These are phyloP conservation scores for Penaeus japonicus DNA, from an alignment of 1,140 invertebrate species.

Conservation along the genomic window DNA sequence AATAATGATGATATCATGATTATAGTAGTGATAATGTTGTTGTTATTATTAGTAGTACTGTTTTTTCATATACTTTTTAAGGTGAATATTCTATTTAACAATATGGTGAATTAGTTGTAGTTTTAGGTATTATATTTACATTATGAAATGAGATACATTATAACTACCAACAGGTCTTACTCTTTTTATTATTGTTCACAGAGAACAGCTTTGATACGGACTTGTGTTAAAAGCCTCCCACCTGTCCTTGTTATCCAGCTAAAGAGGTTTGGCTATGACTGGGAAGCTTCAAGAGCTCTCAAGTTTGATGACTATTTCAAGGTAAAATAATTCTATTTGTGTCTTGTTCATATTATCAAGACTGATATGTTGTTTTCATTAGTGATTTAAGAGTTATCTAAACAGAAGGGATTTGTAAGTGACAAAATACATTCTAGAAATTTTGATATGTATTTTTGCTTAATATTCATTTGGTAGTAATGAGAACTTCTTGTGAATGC, in stretches of 20 bases:
- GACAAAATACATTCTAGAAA: background rate
- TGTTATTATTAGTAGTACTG: no score
- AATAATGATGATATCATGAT: no score
- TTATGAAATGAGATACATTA: no score
- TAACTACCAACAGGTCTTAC: no score
- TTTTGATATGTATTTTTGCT: background rate
- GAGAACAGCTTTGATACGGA: constrained; percentile 69
- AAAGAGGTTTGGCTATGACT: constrained; percentile 73
- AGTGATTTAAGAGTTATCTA: background rate
- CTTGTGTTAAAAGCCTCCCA: constrained; percentile 71
- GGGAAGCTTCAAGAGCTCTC: constrained; percentile 71
- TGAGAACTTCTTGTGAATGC: background rate
- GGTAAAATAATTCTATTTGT: constrained; percentile 47
- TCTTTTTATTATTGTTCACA: constrained; percentile 50
- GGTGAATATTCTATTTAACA: no score
- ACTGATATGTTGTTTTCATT: background rate
- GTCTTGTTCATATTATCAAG: no score
- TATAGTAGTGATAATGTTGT: no score
- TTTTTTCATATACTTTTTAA: no score
- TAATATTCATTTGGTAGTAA: background rate
- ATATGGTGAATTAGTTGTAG: no score
- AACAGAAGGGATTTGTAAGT: background rate
- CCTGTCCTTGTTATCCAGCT: constrained; percentile 71
- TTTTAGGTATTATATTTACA: no score
- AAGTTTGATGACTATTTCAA: constrained; percentile 75